These are phyloP conservation scores for Urocitellus parryii DNA, from an alignment of 2,113 vertebrate genomes.

Conservation along the genomic window DNA sequence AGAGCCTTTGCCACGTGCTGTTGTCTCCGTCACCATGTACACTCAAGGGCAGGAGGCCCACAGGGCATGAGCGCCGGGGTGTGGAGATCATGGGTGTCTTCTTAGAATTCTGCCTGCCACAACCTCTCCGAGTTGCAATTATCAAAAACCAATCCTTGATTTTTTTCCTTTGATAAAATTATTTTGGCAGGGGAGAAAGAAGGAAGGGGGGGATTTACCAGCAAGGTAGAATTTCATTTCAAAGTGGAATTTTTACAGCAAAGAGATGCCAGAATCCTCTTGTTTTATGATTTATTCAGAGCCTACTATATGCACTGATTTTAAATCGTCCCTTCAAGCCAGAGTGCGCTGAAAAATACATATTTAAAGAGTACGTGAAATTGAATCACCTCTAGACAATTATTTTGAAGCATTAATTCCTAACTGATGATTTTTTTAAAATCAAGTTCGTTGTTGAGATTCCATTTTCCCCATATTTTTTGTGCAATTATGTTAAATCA, in stretches of 20 bases:
- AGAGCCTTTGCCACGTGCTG: neutral
- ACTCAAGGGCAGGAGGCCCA: neutral
- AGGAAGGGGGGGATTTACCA: neutral
- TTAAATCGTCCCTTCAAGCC: conserved; percentile 77
- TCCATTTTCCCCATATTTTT: conserved; percentile 53
- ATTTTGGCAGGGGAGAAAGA: neutral
- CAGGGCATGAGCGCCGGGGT: neutral
- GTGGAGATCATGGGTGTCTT: rapidly evolving
- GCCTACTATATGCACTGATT: conserved; percentile 62
- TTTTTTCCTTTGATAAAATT: neutral
- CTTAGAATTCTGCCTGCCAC: neutral
- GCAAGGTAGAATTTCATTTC: conserved; percentile 29
- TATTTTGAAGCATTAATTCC: conserved; percentile 77
- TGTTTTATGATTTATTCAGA: conserved; percentile 74
- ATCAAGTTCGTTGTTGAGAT: conserved; percentile 64
- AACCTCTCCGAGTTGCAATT: neutral
- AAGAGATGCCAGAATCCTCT: neutral
- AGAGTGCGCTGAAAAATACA: conserved; percentile 72
- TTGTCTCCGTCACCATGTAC: rapidly evolving
- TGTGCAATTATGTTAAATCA: conserved; percentile 61
- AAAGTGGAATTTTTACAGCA: conserved; percentile 40
- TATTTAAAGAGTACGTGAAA: conserved; percentile 80
- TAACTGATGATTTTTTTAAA: conserved; percentile 29
- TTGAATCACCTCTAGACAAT: conserved; percentile 80
- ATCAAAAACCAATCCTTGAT: neutral